Evolutionary conservation across 2,113 vertebrate species (phyloP).

Genomic region (Camelus dromedarius): DNA sequence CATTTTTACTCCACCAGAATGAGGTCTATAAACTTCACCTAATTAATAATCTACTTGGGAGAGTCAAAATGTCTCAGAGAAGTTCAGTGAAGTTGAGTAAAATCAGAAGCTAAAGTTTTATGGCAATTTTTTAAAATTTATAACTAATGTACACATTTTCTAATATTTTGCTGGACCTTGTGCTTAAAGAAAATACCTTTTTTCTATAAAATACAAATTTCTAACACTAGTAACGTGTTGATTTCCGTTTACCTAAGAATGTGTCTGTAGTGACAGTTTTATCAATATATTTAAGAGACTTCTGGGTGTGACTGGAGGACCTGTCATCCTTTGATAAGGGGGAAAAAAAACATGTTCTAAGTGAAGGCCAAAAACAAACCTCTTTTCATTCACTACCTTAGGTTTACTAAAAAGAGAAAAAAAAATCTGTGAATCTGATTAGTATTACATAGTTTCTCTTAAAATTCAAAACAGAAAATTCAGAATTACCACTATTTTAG

Average conservation of each 20-base stretch:
- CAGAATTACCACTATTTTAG: background rate
- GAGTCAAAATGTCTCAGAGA: background rate
- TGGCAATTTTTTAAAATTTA: background rate
- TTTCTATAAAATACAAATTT: slow-evolving; percentile 43
- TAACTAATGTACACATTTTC: background rate
- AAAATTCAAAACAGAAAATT: slow-evolving; percentile 57
- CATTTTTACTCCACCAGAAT: background rate
- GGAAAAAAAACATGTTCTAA: background rate
- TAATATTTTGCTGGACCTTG: background rate
- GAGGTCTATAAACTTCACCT: background rate
- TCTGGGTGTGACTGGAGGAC: slow-evolving; percentile 62
- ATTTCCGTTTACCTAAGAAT: slow-evolving; percentile 23
- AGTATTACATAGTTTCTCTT: slow-evolving; percentile 10
- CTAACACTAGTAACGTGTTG: background rate
- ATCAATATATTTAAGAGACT: slow-evolving; percentile 70
- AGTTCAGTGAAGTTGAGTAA: background rate
- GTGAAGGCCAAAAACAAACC: background rate
- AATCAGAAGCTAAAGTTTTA: background rate
- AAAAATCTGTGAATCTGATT: background rate
- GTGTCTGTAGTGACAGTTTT: slow-evolving; percentile 27
- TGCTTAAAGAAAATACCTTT: background rate
- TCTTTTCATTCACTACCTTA: slow-evolving; percentile 12
- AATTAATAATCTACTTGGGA: background rate
- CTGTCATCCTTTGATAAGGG: slow-evolving; percentile 61
- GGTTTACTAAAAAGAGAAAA: background rate